Base-by-base conservation (phyloP, 2,888 invertebrate species). In the Ypsolopha scabrella region DNA sequence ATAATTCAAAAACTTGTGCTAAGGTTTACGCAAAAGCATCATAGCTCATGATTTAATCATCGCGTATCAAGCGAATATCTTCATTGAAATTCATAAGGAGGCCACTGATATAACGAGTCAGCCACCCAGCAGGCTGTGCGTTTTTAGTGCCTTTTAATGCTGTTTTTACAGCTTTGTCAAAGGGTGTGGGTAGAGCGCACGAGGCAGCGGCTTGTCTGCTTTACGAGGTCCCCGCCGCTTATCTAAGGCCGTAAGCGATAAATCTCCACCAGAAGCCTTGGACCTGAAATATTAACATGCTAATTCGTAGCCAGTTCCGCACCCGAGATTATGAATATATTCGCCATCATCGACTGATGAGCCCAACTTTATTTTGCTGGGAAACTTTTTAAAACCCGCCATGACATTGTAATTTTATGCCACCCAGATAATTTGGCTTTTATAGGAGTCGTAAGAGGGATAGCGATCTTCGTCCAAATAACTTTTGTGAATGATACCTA, bases 221-320 rank as follows among this genome's bases (percentile, higher is more conserved):
- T 86, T 83, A 85, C 82, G 85, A 81, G 70, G 67, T 62, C 74
- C 71, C 73, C 75, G 48, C 64, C 75, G 79, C 83, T 86, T 86
- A 86, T 86, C 86, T 76, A 62, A 53, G 62, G 70, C 73, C 75
- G 63, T 75, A 81, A 70, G 68, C 71, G 83, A 85, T 86, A 85
- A 85, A 85, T 86, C 86, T 81, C 74, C 67, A 67, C 76, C 72
- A 73, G 72, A 65, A 75, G 80, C 74, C 79, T 75, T 75, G 81
- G 82, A 83, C 83, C 73, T 86, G 78, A 82, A 86, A 85, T 86
- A 86, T 86, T 86, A 81, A 86, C 81, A 86, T 85, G 82, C 77
- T 86, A 85, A 85, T 86, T 83, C 82, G 75, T 81, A 80, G 80
- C 71, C 80, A 78, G 80, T 83, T 79, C 75, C 70, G 79, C 76